A percentile compares a stretch with the other conserved stretches of the same genome.
Evolutionary conservation across 2,888 invertebrate genomes (phyloP).

Genomic region (Tenthredo distinguenda): DNA sequence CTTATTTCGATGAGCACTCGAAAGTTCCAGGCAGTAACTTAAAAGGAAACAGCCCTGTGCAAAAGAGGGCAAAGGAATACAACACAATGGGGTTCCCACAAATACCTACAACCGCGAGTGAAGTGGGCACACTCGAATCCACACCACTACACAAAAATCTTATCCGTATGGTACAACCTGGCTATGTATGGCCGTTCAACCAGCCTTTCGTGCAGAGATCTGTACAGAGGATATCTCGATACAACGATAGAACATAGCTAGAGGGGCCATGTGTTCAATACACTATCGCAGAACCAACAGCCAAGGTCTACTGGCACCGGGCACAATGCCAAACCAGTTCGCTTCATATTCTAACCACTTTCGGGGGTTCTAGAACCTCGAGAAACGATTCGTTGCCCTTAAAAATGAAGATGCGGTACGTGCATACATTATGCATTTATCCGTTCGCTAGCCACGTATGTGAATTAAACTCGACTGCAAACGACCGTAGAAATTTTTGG

Average conservation of each 20-base stretch:
- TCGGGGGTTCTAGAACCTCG: neutral
- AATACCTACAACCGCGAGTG: neutral
- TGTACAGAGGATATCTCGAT: conserved; percentile 20
- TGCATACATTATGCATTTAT: neutral
- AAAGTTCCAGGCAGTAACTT: neutral
- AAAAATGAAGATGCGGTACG: neutral
- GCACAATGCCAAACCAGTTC: conserved; percentile 28
- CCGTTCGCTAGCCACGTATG: neutral
- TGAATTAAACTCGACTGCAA: neutral
- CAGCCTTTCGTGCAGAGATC: conserved; percentile 37
- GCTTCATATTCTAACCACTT: conserved; percentile 30
- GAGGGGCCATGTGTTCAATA: neutral
- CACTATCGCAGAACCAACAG: neutral
- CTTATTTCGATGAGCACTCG: conserved; percentile 5
- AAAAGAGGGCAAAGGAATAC: neutral
- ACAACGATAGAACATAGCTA: neutral
- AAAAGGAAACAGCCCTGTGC: conserved; percentile 1
- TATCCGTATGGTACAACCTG: neutral
- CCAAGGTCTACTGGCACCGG: neutral
- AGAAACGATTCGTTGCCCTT: conserved; percentile 4
- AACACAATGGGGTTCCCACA: neutral
- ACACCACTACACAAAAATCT: neutral
- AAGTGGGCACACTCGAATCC: neutral
- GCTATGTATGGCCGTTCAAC: neutral
- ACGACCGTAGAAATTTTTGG: no score